A percentile compares a stretch with the other conserved stretches of the same genome.
phyloP scores from a whole-genome alignment of 2,888 invertebrate genomes.

The Habrosyne pyritoides region DNA sequence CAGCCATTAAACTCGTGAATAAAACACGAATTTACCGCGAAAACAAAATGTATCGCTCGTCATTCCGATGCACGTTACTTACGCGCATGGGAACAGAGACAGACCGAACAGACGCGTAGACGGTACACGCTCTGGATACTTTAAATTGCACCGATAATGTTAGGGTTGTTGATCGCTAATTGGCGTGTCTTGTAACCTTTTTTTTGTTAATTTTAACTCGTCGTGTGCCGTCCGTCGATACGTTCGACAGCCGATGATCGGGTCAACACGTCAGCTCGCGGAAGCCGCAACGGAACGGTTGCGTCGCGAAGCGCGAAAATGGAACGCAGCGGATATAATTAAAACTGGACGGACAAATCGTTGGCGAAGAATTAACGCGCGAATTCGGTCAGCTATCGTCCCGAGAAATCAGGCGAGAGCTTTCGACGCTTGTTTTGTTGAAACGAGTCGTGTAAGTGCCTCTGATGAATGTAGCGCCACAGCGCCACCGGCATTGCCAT shows the following conservation, averaged over 20 bases:
- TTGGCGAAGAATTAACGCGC: slow-evolving; percentile 67
- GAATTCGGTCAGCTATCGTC: slow-evolving; percentile 63
- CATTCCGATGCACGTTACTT: slow-evolving; percentile 25
- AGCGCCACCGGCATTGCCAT: background rate
- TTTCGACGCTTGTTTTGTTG: slow-evolving; percentile 29
- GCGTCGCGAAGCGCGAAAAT: slow-evolving; percentile 71
- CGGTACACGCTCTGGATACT: slow-evolving; percentile 3
- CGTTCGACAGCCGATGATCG: slow-evolving; percentile 62
- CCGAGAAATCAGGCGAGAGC: slow-evolving; percentile 28
- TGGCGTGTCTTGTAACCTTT: slow-evolving; percentile 42
- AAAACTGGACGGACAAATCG: slow-evolving; percentile 74
- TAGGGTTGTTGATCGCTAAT: slow-evolving; percentile 54
- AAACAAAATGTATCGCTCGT: slow-evolving; percentile 36
- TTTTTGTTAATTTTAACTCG: slow-evolving; percentile 34
- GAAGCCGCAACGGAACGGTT: slow-evolving; percentile 63
- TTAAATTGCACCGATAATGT: slow-evolving; percentile 12
- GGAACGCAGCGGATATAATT: slow-evolving; percentile 81
- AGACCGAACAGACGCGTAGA: background rate
- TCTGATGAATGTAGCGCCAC: slow-evolving; percentile 21
- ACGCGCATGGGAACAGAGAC: background rate
- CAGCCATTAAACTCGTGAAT: slow-evolving; percentile 49
- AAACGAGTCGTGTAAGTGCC: slow-evolving; percentile 24
- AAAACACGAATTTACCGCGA: slow-evolving; percentile 45
- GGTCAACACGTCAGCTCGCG: slow-evolving; percentile 58
- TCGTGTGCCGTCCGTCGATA: slow-evolving; percentile 34